phyloP scores from a whole-genome alignment of 2,113 vertebrate species.

The Rafetus swinhoei region DNA sequence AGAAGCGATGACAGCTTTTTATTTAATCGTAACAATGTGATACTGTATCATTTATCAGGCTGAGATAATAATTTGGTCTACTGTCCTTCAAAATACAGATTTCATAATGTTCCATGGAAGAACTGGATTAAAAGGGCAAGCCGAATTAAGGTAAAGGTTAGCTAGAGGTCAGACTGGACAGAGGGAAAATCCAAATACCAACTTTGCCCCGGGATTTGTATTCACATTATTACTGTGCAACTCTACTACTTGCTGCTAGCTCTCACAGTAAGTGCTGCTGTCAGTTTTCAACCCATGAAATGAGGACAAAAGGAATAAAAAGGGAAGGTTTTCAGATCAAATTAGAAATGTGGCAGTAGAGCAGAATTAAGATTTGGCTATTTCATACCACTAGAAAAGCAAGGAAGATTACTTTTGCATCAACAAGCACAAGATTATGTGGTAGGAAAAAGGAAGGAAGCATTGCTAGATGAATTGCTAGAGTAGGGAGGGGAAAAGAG shows the following conservation, averaged over 20 bases:
- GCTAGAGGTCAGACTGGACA: background rate
- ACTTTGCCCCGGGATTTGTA: background rate
- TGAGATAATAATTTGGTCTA: background rate
- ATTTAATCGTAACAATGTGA: background rate
- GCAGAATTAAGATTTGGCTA: background rate
- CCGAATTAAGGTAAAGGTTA: background rate
- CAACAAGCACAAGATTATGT: background rate
- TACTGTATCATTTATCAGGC: background rate
- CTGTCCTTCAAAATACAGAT: background rate
- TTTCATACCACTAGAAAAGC: background rate
- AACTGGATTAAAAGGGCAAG: background rate
- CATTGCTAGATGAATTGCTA: background rate
- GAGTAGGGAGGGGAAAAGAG: fast-evolving
- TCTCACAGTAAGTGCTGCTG: background rate
- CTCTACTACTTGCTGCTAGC: background rate
- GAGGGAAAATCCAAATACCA: background rate
- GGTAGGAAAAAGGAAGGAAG: background rate
- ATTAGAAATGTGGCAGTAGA: background rate
- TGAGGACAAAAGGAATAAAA: background rate
- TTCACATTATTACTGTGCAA: background rate
- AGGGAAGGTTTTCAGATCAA: background rate
- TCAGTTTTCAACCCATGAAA: background rate
- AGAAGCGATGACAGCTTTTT: background rate
- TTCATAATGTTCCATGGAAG: background rate
- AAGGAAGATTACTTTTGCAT: background rate